Conservation (phyloP, 2,113 vertebrate genomes). For the Sialia sialis region DNA sequence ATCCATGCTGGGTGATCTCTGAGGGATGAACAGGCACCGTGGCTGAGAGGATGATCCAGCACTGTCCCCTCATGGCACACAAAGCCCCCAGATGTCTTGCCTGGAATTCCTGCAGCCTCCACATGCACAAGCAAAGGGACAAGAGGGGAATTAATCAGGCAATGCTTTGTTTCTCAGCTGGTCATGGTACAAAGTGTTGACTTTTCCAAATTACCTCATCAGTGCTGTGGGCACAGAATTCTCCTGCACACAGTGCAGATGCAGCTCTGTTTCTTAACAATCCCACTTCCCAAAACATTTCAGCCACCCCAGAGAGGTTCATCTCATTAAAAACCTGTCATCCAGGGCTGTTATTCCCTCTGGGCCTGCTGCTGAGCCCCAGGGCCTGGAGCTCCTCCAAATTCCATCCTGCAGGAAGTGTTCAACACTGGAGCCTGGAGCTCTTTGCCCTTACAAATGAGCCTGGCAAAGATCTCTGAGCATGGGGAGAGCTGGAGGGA, state of each 20-base stretch:
- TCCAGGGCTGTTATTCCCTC: not conserved
- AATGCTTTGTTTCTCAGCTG: not conserved
- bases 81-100: not conserved
- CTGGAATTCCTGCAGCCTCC: not conserved
- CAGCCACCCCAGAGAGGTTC: not conserved
- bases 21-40: fast-evolving
- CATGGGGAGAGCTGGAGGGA: not conserved
- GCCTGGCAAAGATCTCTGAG: not conserved
- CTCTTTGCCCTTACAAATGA: not conserved
- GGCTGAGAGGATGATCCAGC: not conserved
- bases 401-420: not conserved
- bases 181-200: not conserved
- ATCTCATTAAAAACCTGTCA: not conserved
- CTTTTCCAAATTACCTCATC: not conserved
- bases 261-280: not conserved
- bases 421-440: not conserved
- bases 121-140: not conserved
- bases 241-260: not conserved
- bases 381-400: not conserved
- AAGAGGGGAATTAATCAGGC: not conserved
- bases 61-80: not conserved
- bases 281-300: not conserved
- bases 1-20: not conserved
- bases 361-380: not conserved
- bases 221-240: not conserved